Evolutionary conservation across 92 coral and sea anemone genomes (phyloP).

Genomic region (Umimayanthus chanpuru): DNA sequence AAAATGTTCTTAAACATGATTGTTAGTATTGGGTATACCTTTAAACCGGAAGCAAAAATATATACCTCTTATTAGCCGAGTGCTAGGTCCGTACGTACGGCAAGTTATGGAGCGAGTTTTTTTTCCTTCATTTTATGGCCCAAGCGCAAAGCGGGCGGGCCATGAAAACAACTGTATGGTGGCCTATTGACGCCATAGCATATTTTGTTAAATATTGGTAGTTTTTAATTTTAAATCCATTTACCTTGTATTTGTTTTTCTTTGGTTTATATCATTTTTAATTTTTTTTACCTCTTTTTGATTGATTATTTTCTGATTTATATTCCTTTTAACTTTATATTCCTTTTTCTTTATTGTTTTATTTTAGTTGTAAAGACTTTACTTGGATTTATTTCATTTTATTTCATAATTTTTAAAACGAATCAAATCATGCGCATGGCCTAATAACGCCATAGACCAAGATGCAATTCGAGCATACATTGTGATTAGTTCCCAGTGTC

Average conservation of each 20-base stretch:
- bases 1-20: no score
- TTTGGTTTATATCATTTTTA: neutral
- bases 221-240: neutral
- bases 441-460: constrained; percentile 52
- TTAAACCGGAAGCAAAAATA: no score
- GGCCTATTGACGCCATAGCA: neutral
- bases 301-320: neutral
- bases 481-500: constrained; percentile 7
- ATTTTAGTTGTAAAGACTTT: neutral
- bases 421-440: constrained; percentile 45
- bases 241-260: constrained; percentile 2
- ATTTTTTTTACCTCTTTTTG: neutral
- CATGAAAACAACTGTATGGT: no score
- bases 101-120: no score
- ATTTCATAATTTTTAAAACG: neutral
- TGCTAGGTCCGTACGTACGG: no score
- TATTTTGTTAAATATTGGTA: neutral
- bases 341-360: neutral
- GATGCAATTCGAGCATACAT: constrained; percentile 35
- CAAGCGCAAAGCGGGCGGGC: no score
- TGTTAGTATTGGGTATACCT: no score
- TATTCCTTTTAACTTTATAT: neutral
- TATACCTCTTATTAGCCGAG: no score
- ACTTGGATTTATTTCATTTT: neutral
- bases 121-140: no score